phyloP scores from a whole-genome alignment of 2,888 invertebrate species.

The Meiosimyza platycephala region DNA sequence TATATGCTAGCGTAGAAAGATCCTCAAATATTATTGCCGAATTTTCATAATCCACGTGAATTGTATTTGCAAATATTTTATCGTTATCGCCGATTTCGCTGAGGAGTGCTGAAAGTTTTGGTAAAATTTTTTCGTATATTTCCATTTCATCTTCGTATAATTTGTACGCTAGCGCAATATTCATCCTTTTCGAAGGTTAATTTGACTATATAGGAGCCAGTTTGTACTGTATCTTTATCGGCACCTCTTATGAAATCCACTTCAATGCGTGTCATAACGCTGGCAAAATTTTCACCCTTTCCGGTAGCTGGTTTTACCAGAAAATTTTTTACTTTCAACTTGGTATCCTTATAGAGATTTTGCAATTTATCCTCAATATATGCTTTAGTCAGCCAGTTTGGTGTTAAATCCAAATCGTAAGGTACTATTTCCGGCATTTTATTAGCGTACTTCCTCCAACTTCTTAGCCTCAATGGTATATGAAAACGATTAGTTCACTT shows the following conservation, averaged over 20 bases:
- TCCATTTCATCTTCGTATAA: conserved; percentile 52
- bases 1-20: conserved; percentile 47
- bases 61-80: conserved; percentile 50
- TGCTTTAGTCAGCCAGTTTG: conserved; percentile 53
- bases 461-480: no score
- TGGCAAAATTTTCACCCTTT: conserved; percentile 58
- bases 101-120: conserved; percentile 49
- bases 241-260: conserved; percentile 21
- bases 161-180: conserved; percentile 47
- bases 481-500: no score
- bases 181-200: conserved; percentile 53
- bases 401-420: conserved; percentile 44
- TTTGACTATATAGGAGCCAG: conserved; percentile 52
- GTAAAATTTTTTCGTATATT: conserved; percentile 57
- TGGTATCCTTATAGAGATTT: conserved; percentile 48
- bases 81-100: conserved; percentile 46
- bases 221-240: conserved; percentile 11
- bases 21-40: conserved; percentile 59
- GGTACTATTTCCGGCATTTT: not conserved
- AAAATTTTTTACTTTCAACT: conserved; percentile 47
- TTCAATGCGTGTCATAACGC: conserved; percentile 53
- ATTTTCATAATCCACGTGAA: conserved; percentile 53
- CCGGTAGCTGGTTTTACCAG: conserved; percentile 50
- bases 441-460: no score
- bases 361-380: conserved; percentile 54